Base-by-base conservation (phyloP, 2,888 invertebrate species). In the Rhogogaster chlorosoma region DNA sequence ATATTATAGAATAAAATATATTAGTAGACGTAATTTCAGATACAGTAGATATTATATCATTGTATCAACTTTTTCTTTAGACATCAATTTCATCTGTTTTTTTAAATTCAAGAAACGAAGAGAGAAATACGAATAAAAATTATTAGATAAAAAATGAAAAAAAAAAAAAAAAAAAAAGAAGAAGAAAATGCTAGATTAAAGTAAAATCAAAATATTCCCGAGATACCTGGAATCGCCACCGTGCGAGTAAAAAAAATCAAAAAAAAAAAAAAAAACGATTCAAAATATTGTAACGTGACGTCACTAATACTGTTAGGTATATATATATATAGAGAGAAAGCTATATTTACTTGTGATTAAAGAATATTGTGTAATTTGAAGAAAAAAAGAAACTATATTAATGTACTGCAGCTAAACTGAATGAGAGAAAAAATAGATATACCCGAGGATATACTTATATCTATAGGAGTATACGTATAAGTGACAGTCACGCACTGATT, bases 401-500 rank as follows among this genome's bases (percentile, higher is more conserved):
- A 7, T 53, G 10, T 61, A 61, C 61, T 22, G 22, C 22, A 26
- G 26, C 26, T 32, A 67, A 26, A 70, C n/a, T 18, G 7, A 70
- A 70, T 2, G 18, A 32, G 18, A 5, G 29, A 18, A 29, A 64
- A 70, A 36, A 18, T 70, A 29, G 32, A 70, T 32, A 70, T 32
- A 67, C 29, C 22, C n/a, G n/a, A n/a, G n/a, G n/a, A n/a, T 70
- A 32, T 70, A 67, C 10, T 7, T 32, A 9, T 42, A 73, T 15
- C 7, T n/a, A 42, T 42, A 3, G 26, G 15, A 10, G 42, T 49
- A 18, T 49, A 49, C 42, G n/a, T 53, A 53, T 26, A 53, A 53
- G 32, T 77, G n/a, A 77, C 10, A 2, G 29, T 77, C 29, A 53
- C 42, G 38, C 80, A 80, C 80, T 80, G 61, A 80, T 61, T 80